Conservation (phyloP, 2,888 invertebrate genomes). For the Petrolisthes manimaculis region DNA sequence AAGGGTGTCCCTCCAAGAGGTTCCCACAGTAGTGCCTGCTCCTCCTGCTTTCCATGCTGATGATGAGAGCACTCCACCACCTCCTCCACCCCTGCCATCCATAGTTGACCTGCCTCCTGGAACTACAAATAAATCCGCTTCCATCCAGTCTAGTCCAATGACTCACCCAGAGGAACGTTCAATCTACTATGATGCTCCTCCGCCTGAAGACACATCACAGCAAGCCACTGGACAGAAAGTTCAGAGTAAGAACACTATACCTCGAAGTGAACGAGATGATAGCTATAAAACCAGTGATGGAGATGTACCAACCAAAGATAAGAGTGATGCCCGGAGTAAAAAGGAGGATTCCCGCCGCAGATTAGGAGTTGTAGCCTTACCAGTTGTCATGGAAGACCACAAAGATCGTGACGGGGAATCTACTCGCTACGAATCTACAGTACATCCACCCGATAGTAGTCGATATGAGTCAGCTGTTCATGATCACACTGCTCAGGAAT, state of each 20-base stretch:
- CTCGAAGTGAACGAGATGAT: constrained; percentile 55
- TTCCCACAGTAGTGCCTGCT: constrained; percentile 62
- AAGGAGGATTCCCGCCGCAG: constrained; percentile 59
- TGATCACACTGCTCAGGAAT: constrained; percentile 56
- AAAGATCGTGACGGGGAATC: constrained; percentile 59
- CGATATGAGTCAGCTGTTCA: constrained; percentile 64
- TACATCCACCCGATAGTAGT: constrained; percentile 55
- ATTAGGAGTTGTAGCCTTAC: constrained; percentile 55
- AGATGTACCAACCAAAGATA: constrained; percentile 39
- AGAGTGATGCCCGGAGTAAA: constrained; percentile 44
- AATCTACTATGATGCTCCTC: constrained; percentile 81
- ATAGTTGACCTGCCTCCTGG: constrained; percentile 56
- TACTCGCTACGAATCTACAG: constrained; percentile 63
- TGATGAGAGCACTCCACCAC: constrained; percentile 45
- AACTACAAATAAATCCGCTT: constrained; percentile 49
- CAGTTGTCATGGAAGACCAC: constrained; percentile 60
- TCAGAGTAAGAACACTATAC: constrained; percentile 38
- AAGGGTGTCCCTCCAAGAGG: constrained; percentile 61
- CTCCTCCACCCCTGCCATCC: constrained; percentile 50
- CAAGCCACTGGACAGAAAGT: constrained; percentile 30
- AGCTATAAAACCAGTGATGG: constrained; percentile 48
- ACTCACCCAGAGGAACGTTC: constrained; percentile 71
- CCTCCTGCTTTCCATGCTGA: constrained; percentile 62
- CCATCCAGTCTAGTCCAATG: constrained; percentile 56
- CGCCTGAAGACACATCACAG: constrained; percentile 57